Evolutionary conservation across 2,113 vertebrate species (phyloP).

Genomic region (Garra rufa): DNA sequence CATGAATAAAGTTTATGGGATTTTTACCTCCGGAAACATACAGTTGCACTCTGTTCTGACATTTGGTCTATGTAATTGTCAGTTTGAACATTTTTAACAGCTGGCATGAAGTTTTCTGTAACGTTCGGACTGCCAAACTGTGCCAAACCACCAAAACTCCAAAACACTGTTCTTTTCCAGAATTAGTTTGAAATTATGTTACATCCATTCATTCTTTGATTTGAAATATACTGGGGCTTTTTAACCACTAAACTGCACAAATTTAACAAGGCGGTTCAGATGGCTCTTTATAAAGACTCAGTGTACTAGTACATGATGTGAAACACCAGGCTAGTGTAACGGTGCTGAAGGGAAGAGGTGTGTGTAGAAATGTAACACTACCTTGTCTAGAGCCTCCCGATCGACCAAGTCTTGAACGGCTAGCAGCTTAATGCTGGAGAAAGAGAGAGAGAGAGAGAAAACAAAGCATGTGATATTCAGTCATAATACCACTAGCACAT

Average conservation of each 20-base stretch:
- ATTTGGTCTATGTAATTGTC: not conserved
- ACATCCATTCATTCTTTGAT: not conserved
- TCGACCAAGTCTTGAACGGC: conserved; percentile 94
- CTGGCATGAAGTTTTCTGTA: no score
- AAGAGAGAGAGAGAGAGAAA: conserved; percentile 27
- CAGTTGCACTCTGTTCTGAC: no score
- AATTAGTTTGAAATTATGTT: not conserved
- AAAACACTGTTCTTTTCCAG: no score
- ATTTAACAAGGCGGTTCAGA: not conserved
- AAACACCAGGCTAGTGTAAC: not conserved
- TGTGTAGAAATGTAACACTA: conserved; percentile 63
- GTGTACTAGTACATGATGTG: not conserved
- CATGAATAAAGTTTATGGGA: not conserved
- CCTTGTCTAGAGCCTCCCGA: conserved; percentile 92
- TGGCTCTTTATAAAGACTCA: not conserved
- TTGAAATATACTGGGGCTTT: not conserved
- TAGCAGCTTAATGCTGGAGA: conserved; percentile 91
- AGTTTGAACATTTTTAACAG: no score
- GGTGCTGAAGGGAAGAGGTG: not conserved
- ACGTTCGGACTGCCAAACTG: no score
- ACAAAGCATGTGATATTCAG: not conserved
- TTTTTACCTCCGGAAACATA: not conserved
- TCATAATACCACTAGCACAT: not conserved
- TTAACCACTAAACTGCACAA: not conserved
- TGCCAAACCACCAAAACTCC: no score